Evolutionary conservation across 2,797 vertebrate species (phyloP).

Genomic region (Pterois miles): DNA sequence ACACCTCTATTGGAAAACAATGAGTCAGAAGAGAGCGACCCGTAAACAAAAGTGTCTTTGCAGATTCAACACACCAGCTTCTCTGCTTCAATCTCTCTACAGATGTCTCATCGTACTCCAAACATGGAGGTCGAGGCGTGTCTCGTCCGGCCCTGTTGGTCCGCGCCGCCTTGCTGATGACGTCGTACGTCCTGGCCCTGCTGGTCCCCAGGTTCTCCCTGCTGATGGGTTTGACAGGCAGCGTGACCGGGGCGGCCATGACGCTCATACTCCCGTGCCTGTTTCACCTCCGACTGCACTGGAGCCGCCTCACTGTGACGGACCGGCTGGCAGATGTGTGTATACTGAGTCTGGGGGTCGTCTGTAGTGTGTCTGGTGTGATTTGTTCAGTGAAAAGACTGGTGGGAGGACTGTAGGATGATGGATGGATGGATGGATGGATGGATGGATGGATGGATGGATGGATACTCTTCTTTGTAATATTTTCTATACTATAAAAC

Average conservation of each 20-base stretch:
- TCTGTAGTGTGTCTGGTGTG: constrained; percentile 83
- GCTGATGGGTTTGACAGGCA: constrained; percentile 87
- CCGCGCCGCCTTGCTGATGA: constrained; percentile 79
- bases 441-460: background rate
- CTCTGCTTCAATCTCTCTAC: constrained; percentile 8
- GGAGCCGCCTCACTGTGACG: constrained; percentile 70
- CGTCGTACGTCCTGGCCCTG: constrained; percentile 84
- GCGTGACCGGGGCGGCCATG: constrained; percentile 83
- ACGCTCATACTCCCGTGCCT: constrained; percentile 86
- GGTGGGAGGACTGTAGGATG: constrained; percentile 61
- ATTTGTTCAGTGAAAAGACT: constrained; percentile 84
- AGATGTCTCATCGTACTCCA: constrained; percentile 32
- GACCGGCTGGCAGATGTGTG: constrained; percentile 78
- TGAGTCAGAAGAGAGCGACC: background rate
- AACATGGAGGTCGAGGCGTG: constrained; percentile 38
- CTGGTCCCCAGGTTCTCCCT: constrained; percentile 83
- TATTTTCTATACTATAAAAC: background rate
- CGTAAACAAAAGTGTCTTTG: background rate
- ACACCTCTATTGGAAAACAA: background rate
- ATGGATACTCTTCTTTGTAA: background rate
- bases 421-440: background rate
- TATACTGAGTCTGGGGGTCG: constrained; percentile 81
- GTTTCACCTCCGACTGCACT: constrained; percentile 86
- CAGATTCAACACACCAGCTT: constrained; percentile 7
- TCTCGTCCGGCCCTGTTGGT: constrained; percentile 68